Conservation (phyloP, 2,113 vertebrate species). For the Potamarius usumacintae region DNA sequence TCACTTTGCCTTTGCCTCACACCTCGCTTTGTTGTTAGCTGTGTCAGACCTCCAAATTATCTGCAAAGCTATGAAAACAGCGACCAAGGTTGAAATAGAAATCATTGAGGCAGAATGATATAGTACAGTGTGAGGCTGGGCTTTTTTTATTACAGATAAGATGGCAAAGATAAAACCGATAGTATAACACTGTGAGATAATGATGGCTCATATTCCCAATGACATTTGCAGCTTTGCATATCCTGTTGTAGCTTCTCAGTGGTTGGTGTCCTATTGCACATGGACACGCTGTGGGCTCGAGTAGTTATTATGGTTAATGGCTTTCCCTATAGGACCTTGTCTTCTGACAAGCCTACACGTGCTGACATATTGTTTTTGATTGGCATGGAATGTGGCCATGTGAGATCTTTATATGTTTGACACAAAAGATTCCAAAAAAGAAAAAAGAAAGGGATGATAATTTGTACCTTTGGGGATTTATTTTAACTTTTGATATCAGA, state of each 20-base stretch:
- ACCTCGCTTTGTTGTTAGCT: not conserved
- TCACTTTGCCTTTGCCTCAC: slow-evolving; percentile 25
- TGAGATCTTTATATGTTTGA: not conserved
- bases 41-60: not conserved
- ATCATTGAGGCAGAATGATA: slow-evolving; percentile 17
- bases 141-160: slow-evolving; percentile 1
- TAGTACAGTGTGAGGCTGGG: slow-evolving; percentile 8
- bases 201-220: slow-evolving; percentile 16
- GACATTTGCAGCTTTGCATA: slow-evolving; percentile 25
- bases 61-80: slow-evolving; percentile 41
- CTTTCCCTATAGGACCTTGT: slow-evolving; percentile 25
- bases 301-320: slow-evolving; percentile 33
- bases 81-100: slow-evolving; percentile 17
- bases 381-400: not conserved
- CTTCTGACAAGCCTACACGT: not conserved
- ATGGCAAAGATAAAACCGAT: slow-evolving; percentile 4
- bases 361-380: slow-evolving; percentile 31
- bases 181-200: slow-evolving; percentile 28
- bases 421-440: not conserved
- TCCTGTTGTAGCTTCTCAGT: not conserved
- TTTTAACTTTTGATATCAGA: not conserved
- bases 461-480: not conserved
- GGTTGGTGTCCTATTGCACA: slow-evolving; percentile 21
- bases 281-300: not conserved
- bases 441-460: not conserved